These are phyloP conservation scores for Machimus rusticus DNA, from an alignment of 2,888 invertebrate species.

Conservation along the genomic window DNA sequence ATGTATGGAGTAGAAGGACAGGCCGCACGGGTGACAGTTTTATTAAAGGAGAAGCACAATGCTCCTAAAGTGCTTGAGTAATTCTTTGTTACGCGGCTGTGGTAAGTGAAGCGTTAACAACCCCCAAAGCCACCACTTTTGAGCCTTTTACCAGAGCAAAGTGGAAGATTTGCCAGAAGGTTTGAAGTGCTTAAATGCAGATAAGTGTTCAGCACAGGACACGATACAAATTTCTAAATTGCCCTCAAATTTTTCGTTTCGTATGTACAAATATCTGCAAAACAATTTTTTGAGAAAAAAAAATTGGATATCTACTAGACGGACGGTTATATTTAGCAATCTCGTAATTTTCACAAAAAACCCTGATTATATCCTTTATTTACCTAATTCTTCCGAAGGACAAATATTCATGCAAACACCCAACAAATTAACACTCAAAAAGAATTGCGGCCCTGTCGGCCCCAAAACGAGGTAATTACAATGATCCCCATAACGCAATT, in stretches of 20 bases:
- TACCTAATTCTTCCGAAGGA: neutral
- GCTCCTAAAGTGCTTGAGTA: neutral
- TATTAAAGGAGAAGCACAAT: neutral
- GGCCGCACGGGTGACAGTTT: neutral
- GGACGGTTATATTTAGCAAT: neutral
- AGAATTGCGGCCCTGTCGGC: neutral
- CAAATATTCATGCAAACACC: neutral
- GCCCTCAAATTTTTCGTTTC: neutral
- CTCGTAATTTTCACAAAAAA: neutral
- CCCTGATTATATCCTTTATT: neutral
- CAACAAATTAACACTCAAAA: neutral
- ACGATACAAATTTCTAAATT: neutral
- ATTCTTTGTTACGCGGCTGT: neutral
- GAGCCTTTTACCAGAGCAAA: neutral
- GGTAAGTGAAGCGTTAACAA: neutral
- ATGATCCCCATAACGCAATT: neutral
- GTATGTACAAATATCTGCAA: neutral
- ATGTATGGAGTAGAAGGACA: neutral
- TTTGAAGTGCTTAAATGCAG: neutral
- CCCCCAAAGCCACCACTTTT: neutral
- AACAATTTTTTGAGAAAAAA: neutral
- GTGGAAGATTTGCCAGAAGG: neutral
- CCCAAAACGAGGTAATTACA: neutral
- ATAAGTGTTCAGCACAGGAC: neutral
- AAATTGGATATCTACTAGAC: neutral